A percentile compares a stretch with the other conserved stretches of the same genome.
Conservation (phyloP, 2,113 vertebrate species). For the Cygnus atratus region DNA sequence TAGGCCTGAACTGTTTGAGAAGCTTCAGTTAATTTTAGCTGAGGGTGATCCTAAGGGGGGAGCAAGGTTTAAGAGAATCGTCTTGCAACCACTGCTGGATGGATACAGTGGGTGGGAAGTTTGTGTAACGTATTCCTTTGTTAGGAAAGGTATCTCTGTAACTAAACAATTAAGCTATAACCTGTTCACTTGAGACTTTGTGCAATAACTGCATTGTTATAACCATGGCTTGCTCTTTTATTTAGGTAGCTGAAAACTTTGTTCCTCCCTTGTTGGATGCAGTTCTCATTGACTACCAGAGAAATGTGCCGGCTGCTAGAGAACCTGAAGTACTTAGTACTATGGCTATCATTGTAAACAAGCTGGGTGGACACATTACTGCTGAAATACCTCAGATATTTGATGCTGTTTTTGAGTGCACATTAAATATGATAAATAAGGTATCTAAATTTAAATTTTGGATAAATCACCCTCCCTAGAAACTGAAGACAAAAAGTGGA, state of each 20-base stretch:
- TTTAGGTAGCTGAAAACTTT: conserved; percentile 97
- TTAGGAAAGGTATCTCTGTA: neutral
- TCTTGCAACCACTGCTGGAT: neutral
- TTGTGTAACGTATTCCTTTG: accelerated
- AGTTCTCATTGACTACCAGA: conserved; percentile 98
- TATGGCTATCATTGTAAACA: conserved; percentile 99
- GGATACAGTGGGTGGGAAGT: neutral
- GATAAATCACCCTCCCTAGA: neutral
- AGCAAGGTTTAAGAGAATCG: neutral
- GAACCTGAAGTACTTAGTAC: conserved; percentile 99
- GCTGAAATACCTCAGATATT: conserved; percentile 99
- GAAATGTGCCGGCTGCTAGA: conserved; percentile 95
- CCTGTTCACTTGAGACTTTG: neutral
- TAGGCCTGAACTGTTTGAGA: neutral
- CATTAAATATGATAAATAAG: conserved; percentile 99
- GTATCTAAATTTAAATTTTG: conserved; percentile 53
- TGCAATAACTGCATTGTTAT: neutral
- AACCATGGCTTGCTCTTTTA: neutral
- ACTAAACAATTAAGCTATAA: neutral
- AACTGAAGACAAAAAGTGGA: neutral
- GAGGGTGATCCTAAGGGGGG: neutral
- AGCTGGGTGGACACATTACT: conserved; percentile 96
- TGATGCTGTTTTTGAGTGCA: conserved; percentile 98
- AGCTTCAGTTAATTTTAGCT: neutral
- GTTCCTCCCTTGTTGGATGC: conserved; percentile 96